Base-by-base conservation (phyloP, 2,797 vertebrate genomes). In the Molossus molossus region DNA sequence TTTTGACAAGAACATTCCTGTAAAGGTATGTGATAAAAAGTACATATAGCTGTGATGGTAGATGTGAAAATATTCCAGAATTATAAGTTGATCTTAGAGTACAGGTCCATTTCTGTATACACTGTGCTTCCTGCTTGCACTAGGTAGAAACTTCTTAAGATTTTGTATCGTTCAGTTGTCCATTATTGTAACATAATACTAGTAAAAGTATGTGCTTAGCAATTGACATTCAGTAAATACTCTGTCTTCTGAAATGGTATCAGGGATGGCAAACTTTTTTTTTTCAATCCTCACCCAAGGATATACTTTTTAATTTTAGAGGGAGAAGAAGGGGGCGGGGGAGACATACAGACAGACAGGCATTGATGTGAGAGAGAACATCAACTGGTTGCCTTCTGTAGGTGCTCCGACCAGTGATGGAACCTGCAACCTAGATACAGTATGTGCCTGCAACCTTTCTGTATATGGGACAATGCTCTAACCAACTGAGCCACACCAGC, bases 1-100 rank as follows among this genome's bases (percentile, higher is more conserved):
- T 98, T 99, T 99, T 98, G 99, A 99, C 97, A 99, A 94, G 97
- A 99, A 96, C 75, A 98, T 99, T 96, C 96, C 98, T 92, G 75
- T 97, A 53, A 99, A 99, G 98, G 99, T 99, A 98, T 96, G 98
- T 90, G 83, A 96, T 76, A 25, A 80, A 84, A 93, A 91, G 48
- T 50, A 79, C 15, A 20, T 14, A 7, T 9, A 64, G 5, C 48
- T 87, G 5, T 89, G 58, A 67, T 58, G n/a, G 86, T 58, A 80
- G 23, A 73, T 75, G 9, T 21, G 15, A 77, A 91, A 89, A 77
- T 82, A 1, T 2, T 84, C 4, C 20, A 69, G 60, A 72, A 81
- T 89, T 53, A 69, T 48, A 85, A 48, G 48, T 62, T 25, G 29
- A 64, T 53, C 29, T 77, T 84, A 69, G 50, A 84, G 12, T 64